A percentile compares a stretch with the other conserved stretches of the same genome.
Conservation (phyloP, 2,113 vertebrate genomes). For the Gila orcuttii region DNA sequence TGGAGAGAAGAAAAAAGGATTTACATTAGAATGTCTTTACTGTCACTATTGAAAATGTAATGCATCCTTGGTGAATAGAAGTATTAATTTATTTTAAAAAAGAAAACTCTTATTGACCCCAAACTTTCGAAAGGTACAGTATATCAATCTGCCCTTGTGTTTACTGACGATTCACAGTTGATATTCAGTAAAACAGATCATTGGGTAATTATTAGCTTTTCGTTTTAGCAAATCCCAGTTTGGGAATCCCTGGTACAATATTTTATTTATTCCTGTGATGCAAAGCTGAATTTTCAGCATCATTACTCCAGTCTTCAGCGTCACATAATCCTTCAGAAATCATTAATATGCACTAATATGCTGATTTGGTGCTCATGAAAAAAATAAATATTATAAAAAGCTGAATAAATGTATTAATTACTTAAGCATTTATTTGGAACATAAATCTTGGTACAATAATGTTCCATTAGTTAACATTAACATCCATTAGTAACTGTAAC, state of each 20-base stretch:
- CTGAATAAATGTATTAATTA: too few species aligned
- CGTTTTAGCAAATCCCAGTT: too few species aligned
- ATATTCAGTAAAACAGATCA: neutral
- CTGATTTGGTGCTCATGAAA: neutral
- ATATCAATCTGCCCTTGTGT: neutral
- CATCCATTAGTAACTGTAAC: neutral
- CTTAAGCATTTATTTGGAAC: too few species aligned
- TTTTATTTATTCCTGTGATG: too few species aligned
- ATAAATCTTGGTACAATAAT: too few species aligned
- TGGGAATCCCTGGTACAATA: too few species aligned
- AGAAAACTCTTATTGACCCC: neutral
- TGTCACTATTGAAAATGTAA: neutral
- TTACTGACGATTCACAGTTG: neutral
- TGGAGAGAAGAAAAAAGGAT: conserved; percentile 34
- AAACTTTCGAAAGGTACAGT: neutral
- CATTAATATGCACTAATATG: neutral
- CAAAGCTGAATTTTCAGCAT: too few species aligned
- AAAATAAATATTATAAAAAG: too few species aligned
- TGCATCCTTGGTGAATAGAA: neutral
- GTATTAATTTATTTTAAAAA: neutral
- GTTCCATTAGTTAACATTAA: too few species aligned
- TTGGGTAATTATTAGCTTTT: neutral
- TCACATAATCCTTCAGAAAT: neutral
- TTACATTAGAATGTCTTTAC: neutral
- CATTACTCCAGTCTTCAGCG: neutral